Base-by-base conservation (phyloP, 1,140 invertebrate genomes). In the Pseudomyrmex dendroicus region DNA sequence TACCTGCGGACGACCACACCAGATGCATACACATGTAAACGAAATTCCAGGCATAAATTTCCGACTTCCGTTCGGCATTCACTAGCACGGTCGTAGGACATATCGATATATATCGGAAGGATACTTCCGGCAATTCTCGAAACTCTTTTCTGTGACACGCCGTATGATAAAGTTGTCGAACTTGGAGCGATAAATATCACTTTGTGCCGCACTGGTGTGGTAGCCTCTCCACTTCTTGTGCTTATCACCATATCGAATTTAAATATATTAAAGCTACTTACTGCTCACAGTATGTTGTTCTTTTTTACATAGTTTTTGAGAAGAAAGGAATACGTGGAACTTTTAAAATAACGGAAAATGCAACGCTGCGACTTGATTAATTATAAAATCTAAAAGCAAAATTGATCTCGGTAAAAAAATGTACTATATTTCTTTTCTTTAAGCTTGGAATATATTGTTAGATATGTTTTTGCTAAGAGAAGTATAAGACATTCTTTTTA, bases 31-130 rank as follows among this genome's bases (percentile, higher is more conserved):
- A 54, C 70, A 76, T 84, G 73, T 87, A 88, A 87, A 87, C 85
- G 85, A 88, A 88, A 87, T 87, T 87, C 82, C 86, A 73, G 57
- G 73, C 82, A 72, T 86, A 88, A 87, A 88, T 88, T 88, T 82
- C 63, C 63, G 48, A 84, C 86, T 87, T 88, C 86, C 86, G 86
- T n/a, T 76, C 85, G 35, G 73, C 74, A 84, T 87, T 84, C 85
- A 84, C 48, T 46, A 15, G 56, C 84, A 52, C 25, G 44, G 7
- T 52, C 50, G 12, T 56, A 56, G 10, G 35, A 63, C 35, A 35
- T 56, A 83, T 87, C 80, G 84, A 85, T 86, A 84, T 61, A 73
- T 56, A 73, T 86, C 66, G 66, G 64, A 57, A 84, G 57, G 82
- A 80, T 70, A 80, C 74, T 87, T 88, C 82, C 86, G 85, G 70